Evolutionary conservation across 2,113 vertebrate species (phyloP).

Genomic region (Oenanthe melanoleuca): DNA sequence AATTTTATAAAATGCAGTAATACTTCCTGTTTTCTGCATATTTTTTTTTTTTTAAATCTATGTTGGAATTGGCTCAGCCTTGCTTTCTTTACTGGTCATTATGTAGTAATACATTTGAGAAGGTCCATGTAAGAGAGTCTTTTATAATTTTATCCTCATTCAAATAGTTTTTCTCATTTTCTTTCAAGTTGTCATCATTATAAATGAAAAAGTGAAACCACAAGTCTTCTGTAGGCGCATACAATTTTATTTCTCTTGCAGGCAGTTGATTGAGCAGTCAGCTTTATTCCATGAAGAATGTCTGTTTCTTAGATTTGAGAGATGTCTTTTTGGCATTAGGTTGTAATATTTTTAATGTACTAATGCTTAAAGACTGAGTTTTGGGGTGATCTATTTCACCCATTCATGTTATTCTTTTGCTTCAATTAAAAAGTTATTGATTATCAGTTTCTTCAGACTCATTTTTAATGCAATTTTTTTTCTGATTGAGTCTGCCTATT

Average conservation of each 20-base stretch:
- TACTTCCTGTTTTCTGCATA: neutral
- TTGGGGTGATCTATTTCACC: neutral
- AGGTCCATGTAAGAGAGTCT: neutral
- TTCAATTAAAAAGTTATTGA: neutral
- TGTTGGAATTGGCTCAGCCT: neutral
- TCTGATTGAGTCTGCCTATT: rapidly evolving
- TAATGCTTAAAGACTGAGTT: neutral
- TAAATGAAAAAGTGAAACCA: neutral
- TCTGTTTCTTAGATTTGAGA: slow-evolving; percentile 2
- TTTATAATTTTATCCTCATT: neutral
- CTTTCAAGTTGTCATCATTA: neutral
- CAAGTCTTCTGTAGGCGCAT: neutral
- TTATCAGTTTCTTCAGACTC: neutral
- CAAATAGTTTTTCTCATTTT: neutral
- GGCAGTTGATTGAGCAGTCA: neutral
- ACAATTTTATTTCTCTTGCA: rapidly evolving
- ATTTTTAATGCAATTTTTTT: neutral
- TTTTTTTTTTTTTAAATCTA: neutral
- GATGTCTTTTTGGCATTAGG: neutral
- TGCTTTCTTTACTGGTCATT: neutral
- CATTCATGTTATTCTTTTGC: neutral
- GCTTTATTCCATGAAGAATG: neutral
- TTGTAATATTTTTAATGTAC: neutral
- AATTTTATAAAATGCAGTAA: neutral
- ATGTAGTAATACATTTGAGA: neutral